Conservation (phyloP, 2,888 invertebrate genomes). For the Cryptocheilus praepositus region DNA sequence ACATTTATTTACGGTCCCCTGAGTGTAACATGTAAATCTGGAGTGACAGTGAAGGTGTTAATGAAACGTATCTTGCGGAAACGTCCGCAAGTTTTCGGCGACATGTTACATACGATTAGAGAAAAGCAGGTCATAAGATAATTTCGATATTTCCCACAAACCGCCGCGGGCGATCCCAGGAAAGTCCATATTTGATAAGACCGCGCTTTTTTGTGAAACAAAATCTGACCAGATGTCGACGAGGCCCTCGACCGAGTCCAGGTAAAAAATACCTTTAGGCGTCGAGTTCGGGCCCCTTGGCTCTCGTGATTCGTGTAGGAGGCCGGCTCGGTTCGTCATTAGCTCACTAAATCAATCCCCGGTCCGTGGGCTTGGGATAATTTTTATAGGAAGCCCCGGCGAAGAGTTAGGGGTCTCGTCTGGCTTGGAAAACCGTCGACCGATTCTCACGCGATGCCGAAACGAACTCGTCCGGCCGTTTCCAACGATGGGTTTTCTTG, state of each 20-base stretch:
- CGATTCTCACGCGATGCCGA: no score
- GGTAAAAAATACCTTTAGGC: constrained; percentile 63
- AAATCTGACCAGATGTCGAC: constrained; percentile 73
- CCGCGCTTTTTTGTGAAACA: constrained; percentile 67
- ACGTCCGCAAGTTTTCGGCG: no score
- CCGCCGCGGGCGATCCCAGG: constrained; percentile 12
- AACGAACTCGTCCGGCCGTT: neutral
- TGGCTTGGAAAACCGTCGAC: constrained; percentile 12
- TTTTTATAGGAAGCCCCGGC: constrained; percentile 45
- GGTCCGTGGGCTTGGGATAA: constrained; percentile 36
- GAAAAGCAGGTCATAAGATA: no score
- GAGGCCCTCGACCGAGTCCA: constrained; percentile 37
- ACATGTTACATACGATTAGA: no score
- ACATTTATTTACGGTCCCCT: no score
- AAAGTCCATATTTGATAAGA: constrained; percentile 64
- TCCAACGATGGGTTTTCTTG: no score
- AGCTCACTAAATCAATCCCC: constrained; percentile 68
- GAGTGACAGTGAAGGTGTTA: no score
- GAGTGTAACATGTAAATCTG: no score
- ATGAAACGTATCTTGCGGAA: no score
- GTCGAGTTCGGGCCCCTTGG: constrained; percentile 22
- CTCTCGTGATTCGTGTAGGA: constrained; percentile 56
- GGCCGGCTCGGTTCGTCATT: constrained; percentile 63
- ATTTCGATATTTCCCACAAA: constrained; percentile 46
- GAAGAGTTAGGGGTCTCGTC: constrained; percentile 29